A percentile compares a stretch with the other conserved stretches of the same genome.
Evolutionary conservation across 2,888 invertebrate genomes (phyloP).

Genomic region (Xiphydria camelus): DNA sequence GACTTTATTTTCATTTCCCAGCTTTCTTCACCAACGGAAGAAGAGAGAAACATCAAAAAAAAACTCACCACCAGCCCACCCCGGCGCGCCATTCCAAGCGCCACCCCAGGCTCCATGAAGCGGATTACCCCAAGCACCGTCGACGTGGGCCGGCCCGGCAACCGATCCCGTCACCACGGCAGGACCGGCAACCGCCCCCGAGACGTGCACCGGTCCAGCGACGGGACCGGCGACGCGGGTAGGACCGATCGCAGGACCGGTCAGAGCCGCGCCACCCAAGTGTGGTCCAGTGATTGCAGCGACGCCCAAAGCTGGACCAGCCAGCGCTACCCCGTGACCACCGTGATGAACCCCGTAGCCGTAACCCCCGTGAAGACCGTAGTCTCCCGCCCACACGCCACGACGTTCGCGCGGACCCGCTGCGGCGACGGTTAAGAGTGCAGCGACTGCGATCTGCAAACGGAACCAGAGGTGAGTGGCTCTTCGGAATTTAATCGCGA

Average conservation of each 20-base stretch:
- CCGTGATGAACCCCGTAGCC: slow-evolving; percentile 26
- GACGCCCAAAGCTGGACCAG: slow-evolving; percentile 45
- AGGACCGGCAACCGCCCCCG: slow-evolving; percentile 52
- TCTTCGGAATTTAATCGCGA: not conserved
- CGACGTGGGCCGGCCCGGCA: slow-evolving; percentile 50
- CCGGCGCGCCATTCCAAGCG: slow-evolving; percentile 19
- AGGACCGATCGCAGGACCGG: slow-evolving; percentile 49
- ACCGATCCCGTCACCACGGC: slow-evolving; percentile 48
- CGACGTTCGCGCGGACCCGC: slow-evolving; percentile 40
- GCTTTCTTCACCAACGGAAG: no score
- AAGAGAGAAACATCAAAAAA: no score
- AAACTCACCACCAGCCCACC: slow-evolving; percentile 8
- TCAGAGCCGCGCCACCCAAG: slow-evolving; percentile 39
- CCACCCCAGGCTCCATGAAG: slow-evolving; percentile 33
- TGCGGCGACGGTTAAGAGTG: slow-evolving; percentile 34
- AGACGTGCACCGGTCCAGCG: slow-evolving; percentile 48
- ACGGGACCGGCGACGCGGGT: slow-evolving; percentile 47
- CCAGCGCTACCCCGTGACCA: slow-evolving; percentile 44
- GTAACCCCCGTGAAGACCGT: slow-evolving; percentile 25
- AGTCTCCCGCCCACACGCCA: slow-evolving; percentile 20
- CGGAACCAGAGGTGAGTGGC: no score
- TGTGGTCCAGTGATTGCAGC: slow-evolving; percentile 46
- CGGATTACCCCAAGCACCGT: slow-evolving; percentile 40
- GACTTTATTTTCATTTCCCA: no score
- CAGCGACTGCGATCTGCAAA: slow-evolving; percentile 43